Evolutionary conservation across 2,797 vertebrate genomes (phyloP).

Genomic region (Coluber constrictor): DNA sequence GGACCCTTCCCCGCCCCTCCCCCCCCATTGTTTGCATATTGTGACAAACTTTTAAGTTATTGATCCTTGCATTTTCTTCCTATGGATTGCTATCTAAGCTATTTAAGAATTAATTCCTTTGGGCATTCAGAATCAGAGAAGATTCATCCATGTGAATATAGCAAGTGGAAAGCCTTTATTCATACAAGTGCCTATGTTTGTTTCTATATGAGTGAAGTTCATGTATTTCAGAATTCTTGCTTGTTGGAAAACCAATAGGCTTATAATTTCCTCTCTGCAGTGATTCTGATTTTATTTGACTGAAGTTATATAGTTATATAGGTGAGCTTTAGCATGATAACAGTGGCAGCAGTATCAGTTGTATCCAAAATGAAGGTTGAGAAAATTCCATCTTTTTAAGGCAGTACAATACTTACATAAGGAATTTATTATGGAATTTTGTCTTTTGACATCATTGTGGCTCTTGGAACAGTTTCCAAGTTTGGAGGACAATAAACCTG

Average conservation of each 20-base stretch:
- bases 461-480: neutral
- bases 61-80: neutral
- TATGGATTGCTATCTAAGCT: neutral
- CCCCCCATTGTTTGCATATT: neutral
- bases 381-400: neutral
- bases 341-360: neutral
- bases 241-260: neutral
- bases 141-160: neutral
- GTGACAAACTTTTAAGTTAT: neutral
- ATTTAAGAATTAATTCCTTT: neutral
- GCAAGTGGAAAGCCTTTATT: neutral
- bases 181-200: neutral
- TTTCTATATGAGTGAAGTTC: neutral
- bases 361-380: neutral
- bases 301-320: neutral
- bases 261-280: neutral
- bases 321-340: neutral
- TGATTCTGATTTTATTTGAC: neutral
- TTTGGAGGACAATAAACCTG: neutral
- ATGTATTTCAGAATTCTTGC: neutral
- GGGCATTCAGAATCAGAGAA: neutral
- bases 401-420: neutral
- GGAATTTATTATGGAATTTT: neutral
- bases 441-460: neutral
- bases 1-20: accelerated